Evolutionary conservation across 1,140 invertebrate genomes (phyloP).

Genomic region (Tetramorium parvispinum): DNA sequence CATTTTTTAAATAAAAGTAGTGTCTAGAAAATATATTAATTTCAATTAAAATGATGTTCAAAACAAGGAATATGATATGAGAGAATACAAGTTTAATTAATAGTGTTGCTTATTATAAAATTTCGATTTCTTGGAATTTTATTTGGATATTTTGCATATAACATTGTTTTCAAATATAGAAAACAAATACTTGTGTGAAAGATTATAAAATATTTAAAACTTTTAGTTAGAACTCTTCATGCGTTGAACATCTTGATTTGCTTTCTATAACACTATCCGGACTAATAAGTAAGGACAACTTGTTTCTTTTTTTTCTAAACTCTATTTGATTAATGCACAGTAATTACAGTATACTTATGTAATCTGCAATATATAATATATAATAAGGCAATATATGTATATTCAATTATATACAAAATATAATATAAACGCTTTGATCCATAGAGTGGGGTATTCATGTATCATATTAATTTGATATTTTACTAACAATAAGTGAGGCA

Average conservation of each 20-base stretch:
- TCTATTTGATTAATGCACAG: not conserved
- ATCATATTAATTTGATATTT: not conserved
- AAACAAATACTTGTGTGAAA: not conserved
- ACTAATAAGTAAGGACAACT: not conserved
- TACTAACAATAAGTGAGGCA: not conserved
- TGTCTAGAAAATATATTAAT: not conserved
- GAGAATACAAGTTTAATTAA: not conserved
- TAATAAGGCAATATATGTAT: too few relatives aligned
- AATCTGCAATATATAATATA: not conserved
- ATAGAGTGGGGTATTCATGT: not conserved
- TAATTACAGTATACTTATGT: slow-evolving; percentile 3
- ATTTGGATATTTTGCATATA: not conserved
- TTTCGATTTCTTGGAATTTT: not conserved
- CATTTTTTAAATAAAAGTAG: not conserved
- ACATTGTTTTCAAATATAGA: not conserved
- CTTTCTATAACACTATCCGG: not conserved
- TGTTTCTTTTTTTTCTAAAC: not conserved
- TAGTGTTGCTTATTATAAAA: not conserved
- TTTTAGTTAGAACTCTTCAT: not conserved
- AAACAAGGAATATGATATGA: not conserved
- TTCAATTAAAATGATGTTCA: not conserved
- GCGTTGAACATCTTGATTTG: not conserved
- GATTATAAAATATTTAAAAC: not conserved
- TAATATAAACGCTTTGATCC: not conserved
- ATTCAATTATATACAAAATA: slow-evolving; percentile 3